A percentile compares a stretch with the other conserved stretches of the same genome.
Evolutionary conservation across 2,113 vertebrate genomes (phyloP).

Genomic region (Podilymbus podiceps): DNA sequence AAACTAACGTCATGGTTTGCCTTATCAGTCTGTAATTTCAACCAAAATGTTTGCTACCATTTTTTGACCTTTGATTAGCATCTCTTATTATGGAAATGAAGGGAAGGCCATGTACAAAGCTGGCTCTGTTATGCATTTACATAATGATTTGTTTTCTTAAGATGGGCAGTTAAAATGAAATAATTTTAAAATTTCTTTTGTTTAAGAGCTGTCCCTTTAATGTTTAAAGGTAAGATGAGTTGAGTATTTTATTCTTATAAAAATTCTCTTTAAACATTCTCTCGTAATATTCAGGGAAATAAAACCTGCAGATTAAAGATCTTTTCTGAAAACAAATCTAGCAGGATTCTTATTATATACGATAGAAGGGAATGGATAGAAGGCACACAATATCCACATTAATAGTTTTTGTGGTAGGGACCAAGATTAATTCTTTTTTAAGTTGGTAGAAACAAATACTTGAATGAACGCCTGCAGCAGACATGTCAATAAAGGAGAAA

Average conservation of each 20-base stretch:
- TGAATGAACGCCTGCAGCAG: slow-evolving; percentile 47
- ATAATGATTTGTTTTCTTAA: slow-evolving; percentile 56
- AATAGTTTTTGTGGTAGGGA: slow-evolving; percentile 44
- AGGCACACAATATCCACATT: neutral
- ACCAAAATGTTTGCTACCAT: neutral
- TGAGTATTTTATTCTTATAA: neutral
- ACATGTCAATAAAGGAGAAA: slow-evolving; percentile 25
- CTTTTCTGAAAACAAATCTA: slow-evolving; percentile 57
- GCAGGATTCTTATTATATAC: slow-evolving; percentile 11
- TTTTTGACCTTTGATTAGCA: neutral
- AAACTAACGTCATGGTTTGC: neutral
- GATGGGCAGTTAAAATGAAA: slow-evolving; percentile 52
- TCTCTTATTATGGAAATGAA: slow-evolving; percentile 59
- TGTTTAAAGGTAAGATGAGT: slow-evolving; percentile 32
- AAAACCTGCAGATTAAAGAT: slow-evolving; percentile 10
- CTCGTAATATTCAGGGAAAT: neutral
- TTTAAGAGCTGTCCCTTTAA: slow-evolving; percentile 26
- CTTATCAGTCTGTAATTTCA: neutral
- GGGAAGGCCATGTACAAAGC: neutral
- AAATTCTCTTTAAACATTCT: slow-evolving; percentile 36
- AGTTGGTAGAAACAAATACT: slow-evolving; percentile 60
- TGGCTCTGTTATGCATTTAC: slow-evolving; percentile 28
- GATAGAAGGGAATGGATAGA: neutral
- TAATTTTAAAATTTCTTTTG: slow-evolving; percentile 59
- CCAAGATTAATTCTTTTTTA: slow-evolving; percentile 52